These are phyloP conservation scores for Beaufortia kweichowensis DNA, from an alignment of 2,113 vertebrate genomes.

Conservation along the genomic window DNA sequence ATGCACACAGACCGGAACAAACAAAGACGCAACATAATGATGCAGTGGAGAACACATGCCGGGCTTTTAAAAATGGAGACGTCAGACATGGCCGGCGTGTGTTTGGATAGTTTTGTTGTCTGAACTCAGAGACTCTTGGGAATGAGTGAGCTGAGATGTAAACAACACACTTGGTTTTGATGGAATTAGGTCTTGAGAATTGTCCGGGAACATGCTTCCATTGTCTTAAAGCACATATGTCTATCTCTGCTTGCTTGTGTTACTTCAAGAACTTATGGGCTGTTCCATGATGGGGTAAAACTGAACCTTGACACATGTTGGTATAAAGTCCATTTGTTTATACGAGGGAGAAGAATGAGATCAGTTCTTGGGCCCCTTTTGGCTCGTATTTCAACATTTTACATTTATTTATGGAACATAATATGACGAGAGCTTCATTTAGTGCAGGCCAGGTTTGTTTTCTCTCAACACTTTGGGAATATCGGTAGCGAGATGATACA, in stretches of 20 bases:
- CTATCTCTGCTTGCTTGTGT: background rate
- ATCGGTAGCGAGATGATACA: constrained; percentile 19
- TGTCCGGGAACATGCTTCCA: background rate
- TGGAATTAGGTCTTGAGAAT: constrained; percentile 20
- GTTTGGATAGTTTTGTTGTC: constrained; percentile 46
- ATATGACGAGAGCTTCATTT: constrained; percentile 17
- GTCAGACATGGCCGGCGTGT: constrained; percentile 9
- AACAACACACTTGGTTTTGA: constrained; percentile 30
- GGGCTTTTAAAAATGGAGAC: constrained; percentile 36
- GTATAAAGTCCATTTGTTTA: background rate
- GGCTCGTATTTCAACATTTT: constrained; percentile 28
- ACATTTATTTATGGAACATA: constrained; percentile 47
- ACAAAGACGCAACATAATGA: constrained; percentile 64
- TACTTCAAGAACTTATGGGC: constrained; percentile 7
- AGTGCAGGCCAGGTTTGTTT: constrained; percentile 31
- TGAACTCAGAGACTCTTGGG: constrained; percentile 45
- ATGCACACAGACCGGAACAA: constrained; percentile 50
- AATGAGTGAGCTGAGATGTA: constrained; percentile 31
- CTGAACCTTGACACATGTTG: constrained; percentile 1
- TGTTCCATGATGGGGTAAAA: constrained; percentile 12
- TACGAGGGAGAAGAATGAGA: constrained; percentile 13
- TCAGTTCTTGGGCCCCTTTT: constrained; percentile 3
- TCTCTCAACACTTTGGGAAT: constrained; percentile 35
- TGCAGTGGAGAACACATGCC: constrained; percentile 59
- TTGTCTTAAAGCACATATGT: background rate